Evolutionary conservation across 1,140 invertebrate genomes (phyloP).

Genomic region (Pseudomyrmex pallidus): DNA sequence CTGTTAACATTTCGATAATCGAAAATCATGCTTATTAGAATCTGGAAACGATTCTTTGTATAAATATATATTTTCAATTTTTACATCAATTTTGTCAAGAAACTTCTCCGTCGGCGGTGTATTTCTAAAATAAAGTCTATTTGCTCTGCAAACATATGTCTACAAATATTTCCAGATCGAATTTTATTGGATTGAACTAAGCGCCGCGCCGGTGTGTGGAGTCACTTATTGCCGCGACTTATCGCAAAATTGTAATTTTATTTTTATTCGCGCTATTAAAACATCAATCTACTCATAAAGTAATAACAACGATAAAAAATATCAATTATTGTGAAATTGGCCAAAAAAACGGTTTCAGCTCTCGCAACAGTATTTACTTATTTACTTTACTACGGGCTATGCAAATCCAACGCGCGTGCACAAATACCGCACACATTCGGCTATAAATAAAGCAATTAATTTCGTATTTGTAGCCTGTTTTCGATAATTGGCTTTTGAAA

Average conservation of each 20-base stretch:
- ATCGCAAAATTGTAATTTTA: conserved; percentile 7
- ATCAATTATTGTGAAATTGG: not conserved
- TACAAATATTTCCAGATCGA: conserved; percentile 4
- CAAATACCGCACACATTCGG: not conserved
- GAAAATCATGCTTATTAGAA: not conserved
- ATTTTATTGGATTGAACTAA: not conserved
- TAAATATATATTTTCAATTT: not conserved
- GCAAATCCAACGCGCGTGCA: not conserved
- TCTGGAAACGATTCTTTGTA: not conserved
- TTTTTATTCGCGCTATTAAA: not conserved
- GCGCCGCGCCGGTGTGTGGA: not conserved
- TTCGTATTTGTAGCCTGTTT: conserved; percentile 25
- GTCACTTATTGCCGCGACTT: not conserved
- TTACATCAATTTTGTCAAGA: not conserved
- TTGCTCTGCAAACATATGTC: not conserved
- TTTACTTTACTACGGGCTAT: not conserved
- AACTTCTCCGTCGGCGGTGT: not conserved
- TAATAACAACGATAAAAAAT: conserved; percentile 28
- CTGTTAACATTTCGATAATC: not conserved
- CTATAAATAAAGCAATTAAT: not conserved
- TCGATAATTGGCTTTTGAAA: conserved; percentile 39
- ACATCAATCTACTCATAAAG: not conserved
- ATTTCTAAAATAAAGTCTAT: not conserved
- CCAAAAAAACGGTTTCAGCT: not conserved
- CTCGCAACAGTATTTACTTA: conserved; percentile 6